Evolutionary conservation across 2,113 vertebrate genomes (phyloP), one percentile per base, ranked within the genome.

Genomic region (Ptilonorhynchus violaceus): DNA sequence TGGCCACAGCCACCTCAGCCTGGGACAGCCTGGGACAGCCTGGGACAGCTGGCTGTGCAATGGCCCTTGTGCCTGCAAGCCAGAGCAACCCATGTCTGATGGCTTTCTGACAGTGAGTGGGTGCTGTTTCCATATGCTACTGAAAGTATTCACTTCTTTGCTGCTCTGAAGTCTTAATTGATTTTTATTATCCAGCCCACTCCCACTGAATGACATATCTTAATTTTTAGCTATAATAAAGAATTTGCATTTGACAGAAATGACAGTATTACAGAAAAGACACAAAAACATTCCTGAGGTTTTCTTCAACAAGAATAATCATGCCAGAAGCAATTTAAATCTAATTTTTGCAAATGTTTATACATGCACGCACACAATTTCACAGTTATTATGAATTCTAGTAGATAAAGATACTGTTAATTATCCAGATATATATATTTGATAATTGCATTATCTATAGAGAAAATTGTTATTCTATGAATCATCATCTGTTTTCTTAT

Each of bases 1-100:
- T 0, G 0, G 44, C 27, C 33, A 27, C 49, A 58, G 64, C 31
- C n/a, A 3, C 33, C 3, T 5, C 49, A 44, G 78, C 42, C 67
- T 39, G 64, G 56, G 80, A 25, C 41, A 87, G 15, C 22, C 15
- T 3, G 2, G 60, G 80, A 25, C 41, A 87, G 15, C 22, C 15
- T 3, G 2, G 60, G 55, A 18, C 70, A 74, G 28, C 35, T 4
- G 53, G 27, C 35, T 25, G 21, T 69, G 60, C 42, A 28, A 15
- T 2, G 23, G 44, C 25, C 23, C 76, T 63, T 1, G 1, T 2
- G 3, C 21, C 58, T 39, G 58, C 19, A 24, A 33, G 24, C 17
- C 62, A 50, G 49, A 82, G 63, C n/a, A 76, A 37, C 27, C 30
- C 0, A 0, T 1, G 6, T 55, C 67, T 58, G n/a, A 42, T 0